Base-by-base conservation (phyloP, 2,797 vertebrate species). In the Dryobates pubescens region DNA sequence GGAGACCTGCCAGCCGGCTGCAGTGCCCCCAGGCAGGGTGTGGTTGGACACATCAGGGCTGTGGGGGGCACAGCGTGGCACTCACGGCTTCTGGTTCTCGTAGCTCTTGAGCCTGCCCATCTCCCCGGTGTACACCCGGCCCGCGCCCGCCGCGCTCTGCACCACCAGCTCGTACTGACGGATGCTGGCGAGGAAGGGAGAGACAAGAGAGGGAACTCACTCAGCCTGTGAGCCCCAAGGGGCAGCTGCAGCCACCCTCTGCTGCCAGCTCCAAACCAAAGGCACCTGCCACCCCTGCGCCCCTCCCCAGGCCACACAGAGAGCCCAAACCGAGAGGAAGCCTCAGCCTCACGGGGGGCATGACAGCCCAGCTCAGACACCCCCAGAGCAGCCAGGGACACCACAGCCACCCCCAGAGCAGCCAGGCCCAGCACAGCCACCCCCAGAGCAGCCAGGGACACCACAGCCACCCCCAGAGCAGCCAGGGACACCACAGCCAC, bases 31-130 rank as follows among this genome's bases (percentile, higher is more conserved):
- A 11, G 2, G 30, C 69, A 6, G 9, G 3, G 2, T 6, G 24
- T 5, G 22, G 45, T 17, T 4, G 38, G 36, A 24, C 74, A 43
- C 47, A 15, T 0, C 36, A 34, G 17, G 59, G 67, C 12, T 24
- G 49, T 51, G 47, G 36, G 36, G 36, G 36, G 36, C 36, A 38
- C 2, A 2, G 15, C 4, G 1, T 26, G 26, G 64, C n/a, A 97
- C 99, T 98, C 96, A 99, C 99, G 99, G 99, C 93, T 99, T 99
- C 96, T 99, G 99, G 93, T 96, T 98, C 96, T 99, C 98, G 1
- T 99, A 99, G 97, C 99, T 99, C 97, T 99, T 99, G 67, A 99
- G 98, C 0, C 99, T 98, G 17, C 99, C 99, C 92, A 99, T 98
- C 97, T 99, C 99, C 10, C 99, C 99, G 0, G 96, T 96, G 94